A percentile compares a stretch with the other conserved stretches of the same genome.
These are phyloP conservation scores for Crocallis elinguaria DNA, from an alignment of 2,888 invertebrate species.

Conservation along the genomic window DNA sequence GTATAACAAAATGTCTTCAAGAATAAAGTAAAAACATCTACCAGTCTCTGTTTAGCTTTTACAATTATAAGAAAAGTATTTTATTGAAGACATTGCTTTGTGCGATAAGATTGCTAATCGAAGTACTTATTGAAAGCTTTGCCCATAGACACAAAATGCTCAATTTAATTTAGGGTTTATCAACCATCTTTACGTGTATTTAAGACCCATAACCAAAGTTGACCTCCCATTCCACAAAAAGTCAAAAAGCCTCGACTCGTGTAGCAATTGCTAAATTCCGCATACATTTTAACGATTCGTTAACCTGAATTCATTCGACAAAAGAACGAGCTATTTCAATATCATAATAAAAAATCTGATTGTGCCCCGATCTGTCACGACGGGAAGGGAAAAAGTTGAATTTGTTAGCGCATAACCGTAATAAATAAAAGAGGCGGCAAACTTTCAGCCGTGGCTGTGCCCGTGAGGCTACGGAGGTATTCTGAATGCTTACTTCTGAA, in stretches of 20 bases:
- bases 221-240: neutral
- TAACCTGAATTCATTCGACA: slow-evolving; percentile 26
- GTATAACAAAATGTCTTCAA: no score
- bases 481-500: slow-evolving; percentile 40
- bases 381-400: slow-evolving; percentile 53
- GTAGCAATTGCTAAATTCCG: slow-evolving; percentile 20
- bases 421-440: slow-evolving; percentile 67
- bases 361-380: slow-evolving; percentile 44
- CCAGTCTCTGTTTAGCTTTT: no score
- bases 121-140: no score
- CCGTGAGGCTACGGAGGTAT: slow-evolving; percentile 53
- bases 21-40: no score
- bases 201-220: no score
- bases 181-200: no score
- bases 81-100: no score
- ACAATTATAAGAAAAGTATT: no score
- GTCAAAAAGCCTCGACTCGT: neutral
- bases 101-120: no score
- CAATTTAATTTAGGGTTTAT: no score
- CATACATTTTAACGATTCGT: slow-evolving; percentile 22
- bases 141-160: no score
- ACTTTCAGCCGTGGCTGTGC: slow-evolving; percentile 56
- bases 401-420: slow-evolving; percentile 63
- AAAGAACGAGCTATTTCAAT: slow-evolving; percentile 22
- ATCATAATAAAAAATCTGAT: slow-evolving; percentile 40